Base-by-base conservation (phyloP, 2,797 vertebrate genomes). In the Epinephelus awoara region DNA sequence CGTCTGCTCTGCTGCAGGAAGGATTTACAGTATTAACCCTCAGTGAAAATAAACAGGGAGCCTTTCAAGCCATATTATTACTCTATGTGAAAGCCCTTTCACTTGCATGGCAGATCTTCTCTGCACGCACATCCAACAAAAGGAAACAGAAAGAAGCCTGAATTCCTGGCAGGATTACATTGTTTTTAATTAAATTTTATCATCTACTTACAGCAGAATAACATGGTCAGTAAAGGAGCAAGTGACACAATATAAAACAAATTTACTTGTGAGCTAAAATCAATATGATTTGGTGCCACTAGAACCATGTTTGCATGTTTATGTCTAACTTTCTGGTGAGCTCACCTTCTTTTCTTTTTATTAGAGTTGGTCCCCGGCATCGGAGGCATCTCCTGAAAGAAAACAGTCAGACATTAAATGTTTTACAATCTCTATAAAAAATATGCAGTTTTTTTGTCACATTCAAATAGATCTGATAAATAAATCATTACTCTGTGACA, bases 271-370 rank as follows among this genome's bases (percentile, higher is more conserved):
- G 0, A 49, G 59, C 14, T 49, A 58, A 67, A 57, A 71, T 4
- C 5, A 61, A 10, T 67, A n/a, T 57, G 15, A 44, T 65, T 58
- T 51, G 11, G n/a, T 55, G 9, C 44, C 25, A 38, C 9, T 10
- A 47, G n/a, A 17, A 17, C 5, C 8, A 10, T 46, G 9, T 52
- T 2, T 19, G 10, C 15, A 46, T 55, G 59, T 50, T 15, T 70
- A 21, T 51, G 25, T 50, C 23, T 34, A 11, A 55, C 25, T 38
- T 18, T 65, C 4, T 10, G 2, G 10, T 61, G 21, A 64, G 88
- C 95, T 97, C 94, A 98, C 98, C 95, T 97, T 94, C 89, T 94
- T 70, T 92, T 95, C 83, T 94, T 95, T 86, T 96, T 96, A 86
- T 93, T 94, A 40, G 83, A 77, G 82, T 90, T 90, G 71, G 75